Conservation (phyloP, 2,797 vertebrate genomes). For the Echiichthys vipera region DNA sequence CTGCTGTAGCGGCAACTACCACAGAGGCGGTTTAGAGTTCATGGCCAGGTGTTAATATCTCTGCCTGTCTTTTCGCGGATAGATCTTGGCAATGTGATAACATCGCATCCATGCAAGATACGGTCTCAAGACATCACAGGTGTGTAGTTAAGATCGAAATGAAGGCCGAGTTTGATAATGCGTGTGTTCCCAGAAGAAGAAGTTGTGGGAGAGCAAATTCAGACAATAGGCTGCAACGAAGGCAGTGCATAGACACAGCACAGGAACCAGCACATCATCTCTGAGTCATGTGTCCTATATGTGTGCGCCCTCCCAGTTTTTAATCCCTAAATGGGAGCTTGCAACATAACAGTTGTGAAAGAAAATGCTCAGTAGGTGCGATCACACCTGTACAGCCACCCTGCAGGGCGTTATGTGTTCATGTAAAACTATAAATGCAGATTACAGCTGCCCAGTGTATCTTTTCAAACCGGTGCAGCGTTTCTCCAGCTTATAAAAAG, state of each 20-base stretch:
- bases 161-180: background rate
- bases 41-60: too few species aligned
- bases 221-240: constrained; percentile 2
- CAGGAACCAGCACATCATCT: background rate
- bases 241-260: background rate
- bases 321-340: background rate
- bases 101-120: too few species aligned
- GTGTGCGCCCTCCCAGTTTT: background rate
- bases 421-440: background rate
- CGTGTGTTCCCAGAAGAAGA: background rate
- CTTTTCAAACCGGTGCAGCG: background rate
- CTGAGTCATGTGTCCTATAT: background rate
- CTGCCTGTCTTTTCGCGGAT: too few species aligned
- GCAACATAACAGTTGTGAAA: background rate
- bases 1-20: too few species aligned
- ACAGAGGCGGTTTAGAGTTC: too few species aligned
- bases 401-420: background rate
- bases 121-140: too few species aligned
- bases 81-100: constrained; percentile 46
- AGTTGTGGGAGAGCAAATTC: background rate
- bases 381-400: background rate
- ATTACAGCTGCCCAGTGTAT: background rate
- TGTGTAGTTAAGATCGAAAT: too few species aligned
- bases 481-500: constrained; percentile 14
- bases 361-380: background rate